These are phyloP conservation scores for Agelaius tricolor DNA, from an alignment of 2,113 vertebrate species.

Conservation along the genomic window DNA sequence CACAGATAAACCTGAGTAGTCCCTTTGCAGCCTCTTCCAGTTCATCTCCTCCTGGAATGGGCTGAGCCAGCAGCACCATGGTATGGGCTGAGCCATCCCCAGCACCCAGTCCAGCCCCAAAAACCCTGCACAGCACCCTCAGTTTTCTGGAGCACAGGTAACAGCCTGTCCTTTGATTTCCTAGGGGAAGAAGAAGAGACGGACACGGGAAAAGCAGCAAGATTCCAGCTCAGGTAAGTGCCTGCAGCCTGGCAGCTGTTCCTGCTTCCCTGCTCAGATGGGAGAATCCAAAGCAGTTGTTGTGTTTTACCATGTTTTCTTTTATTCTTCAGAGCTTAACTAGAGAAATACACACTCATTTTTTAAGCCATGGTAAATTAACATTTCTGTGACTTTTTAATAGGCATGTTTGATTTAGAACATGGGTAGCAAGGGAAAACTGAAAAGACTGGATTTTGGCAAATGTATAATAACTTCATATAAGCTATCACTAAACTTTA, in stretches of 20 bases:
- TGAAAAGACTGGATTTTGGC: background rate
- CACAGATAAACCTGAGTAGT: rapidly evolving
- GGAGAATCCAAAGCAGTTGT: background rate
- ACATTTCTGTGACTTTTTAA: background rate
- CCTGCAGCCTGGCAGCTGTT: background rate
- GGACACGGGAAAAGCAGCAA: conserved; percentile 96
- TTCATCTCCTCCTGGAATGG: background rate
- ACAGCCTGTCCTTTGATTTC: background rate
- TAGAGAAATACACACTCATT: background rate
- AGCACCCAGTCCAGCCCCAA: background rate
- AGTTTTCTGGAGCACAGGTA: background rate
- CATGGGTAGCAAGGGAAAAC: background rate
- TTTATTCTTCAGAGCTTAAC: background rate
- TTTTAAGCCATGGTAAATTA: background rate
- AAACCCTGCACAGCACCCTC: rapidly evolving
- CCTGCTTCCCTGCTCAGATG: background rate
- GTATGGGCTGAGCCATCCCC: background rate
- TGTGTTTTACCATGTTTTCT: background rate
- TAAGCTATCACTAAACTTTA: background rate
- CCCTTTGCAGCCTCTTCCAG: background rate
- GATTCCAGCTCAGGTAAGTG: conserved; percentile 91
- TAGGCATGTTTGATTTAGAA: background rate
- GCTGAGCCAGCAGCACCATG: rapidly evolving
- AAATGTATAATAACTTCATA: background rate
- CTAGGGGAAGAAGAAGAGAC: conserved; percentile 97